phyloP scores from a whole-genome alignment of 2,797 vertebrate genomes.

The Carcharodon carcharias region DNA sequence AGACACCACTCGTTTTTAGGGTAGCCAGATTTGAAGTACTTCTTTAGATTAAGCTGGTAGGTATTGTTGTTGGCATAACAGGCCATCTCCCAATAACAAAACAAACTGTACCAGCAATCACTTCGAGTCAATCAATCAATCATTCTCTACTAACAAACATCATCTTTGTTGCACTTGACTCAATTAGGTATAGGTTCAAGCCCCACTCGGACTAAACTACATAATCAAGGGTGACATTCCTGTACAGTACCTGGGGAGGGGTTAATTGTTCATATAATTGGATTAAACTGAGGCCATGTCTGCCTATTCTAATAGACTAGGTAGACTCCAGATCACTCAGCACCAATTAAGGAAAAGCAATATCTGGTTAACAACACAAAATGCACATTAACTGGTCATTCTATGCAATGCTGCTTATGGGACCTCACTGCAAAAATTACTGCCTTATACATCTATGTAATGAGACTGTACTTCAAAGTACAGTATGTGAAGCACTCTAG shows the following conservation, averaged over 20 bases:
- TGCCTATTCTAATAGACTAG: background rate
- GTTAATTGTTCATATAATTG: too few species aligned
- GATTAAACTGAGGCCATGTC: background rate
- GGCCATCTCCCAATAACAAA: background rate
- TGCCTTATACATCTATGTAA: background rate
- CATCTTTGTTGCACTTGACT: too few species aligned
- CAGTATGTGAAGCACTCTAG: background rate
- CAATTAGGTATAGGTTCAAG: too few species aligned
- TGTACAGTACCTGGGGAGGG: too few species aligned
- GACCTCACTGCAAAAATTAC: background rate
- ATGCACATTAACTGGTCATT: background rate
- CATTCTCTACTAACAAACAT: background rate
- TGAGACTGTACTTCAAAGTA: background rate
- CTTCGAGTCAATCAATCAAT: background rate
- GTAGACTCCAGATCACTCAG: background rate
- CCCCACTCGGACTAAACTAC: too few species aligned
- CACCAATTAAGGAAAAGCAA: background rate
- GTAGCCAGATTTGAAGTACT: too few species aligned
- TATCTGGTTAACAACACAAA: background rate
- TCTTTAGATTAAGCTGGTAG: background rate
- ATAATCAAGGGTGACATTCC: too few species aligned
- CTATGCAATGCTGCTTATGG: background rate
- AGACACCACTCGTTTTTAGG: too few species aligned
- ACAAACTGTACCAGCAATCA: background rate
- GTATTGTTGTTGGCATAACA: background rate